Percentiles rank a stretch among this genome's conserved stretches.
These are phyloP conservation scores for Philopotamus ludificatus DNA, from an alignment of 1,140 invertebrate species.

Conservation along the genomic window DNA sequence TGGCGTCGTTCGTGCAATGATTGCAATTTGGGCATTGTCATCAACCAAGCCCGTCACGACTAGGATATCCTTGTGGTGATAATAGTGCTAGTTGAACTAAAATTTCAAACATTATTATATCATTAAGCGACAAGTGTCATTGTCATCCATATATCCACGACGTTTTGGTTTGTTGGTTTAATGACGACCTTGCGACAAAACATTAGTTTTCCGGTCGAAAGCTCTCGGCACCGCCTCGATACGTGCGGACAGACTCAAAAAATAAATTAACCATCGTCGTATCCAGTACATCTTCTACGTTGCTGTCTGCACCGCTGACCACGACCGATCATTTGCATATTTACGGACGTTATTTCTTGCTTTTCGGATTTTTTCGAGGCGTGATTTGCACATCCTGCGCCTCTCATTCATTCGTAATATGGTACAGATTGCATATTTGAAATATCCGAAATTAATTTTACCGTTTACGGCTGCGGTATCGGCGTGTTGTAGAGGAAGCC, in stretches of 20 bases:
- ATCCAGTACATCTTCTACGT: too few relatives aligned
- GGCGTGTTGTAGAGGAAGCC: background rate
- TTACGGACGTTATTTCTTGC: too few relatives aligned
- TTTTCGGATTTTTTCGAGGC: background rate
- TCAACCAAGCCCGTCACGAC: too few relatives aligned
- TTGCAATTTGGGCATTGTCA: too few relatives aligned
- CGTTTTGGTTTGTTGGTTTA: slow-evolving; percentile 22
- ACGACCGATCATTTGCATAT: too few relatives aligned
- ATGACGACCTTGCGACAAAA: slow-evolving; percentile 25
- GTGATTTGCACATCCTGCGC: background rate
- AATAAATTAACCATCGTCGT: too few relatives aligned
- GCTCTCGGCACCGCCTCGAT: too few relatives aligned
- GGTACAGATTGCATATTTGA: background rate
- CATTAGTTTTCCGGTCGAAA: slow-evolving; percentile 18
- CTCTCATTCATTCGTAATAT: too few relatives aligned
- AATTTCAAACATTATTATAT: slow-evolving; percentile 17
- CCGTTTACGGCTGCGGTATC: background rate
- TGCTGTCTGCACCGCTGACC: too few relatives aligned
- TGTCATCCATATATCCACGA: slow-evolving; percentile 2
- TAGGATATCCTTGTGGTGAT: slow-evolving; percentile 3
- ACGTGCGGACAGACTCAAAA: too few relatives aligned
- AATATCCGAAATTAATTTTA: background rate
- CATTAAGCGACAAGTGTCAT: slow-evolving; percentile 17
- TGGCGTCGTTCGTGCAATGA: too few relatives aligned
- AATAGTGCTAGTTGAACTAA: background rate